Conservation (phyloP, 2,113 vertebrate genomes). For the Lagopus muta region DNA sequence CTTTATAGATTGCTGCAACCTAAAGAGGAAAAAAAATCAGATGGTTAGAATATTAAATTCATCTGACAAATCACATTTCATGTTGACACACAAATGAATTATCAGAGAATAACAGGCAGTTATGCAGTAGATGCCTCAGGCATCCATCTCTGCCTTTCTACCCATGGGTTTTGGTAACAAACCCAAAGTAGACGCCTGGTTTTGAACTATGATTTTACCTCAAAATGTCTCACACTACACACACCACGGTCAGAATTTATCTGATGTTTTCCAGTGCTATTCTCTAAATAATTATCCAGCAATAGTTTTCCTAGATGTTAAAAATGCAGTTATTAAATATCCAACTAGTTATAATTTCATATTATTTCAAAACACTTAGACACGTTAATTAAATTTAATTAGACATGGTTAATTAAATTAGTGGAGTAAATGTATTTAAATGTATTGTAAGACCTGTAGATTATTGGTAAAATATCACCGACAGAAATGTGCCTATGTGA, state of each 20-base stretch:
- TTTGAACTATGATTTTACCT: not conserved
- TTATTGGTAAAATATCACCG: not conserved
- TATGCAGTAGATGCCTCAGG: not conserved
- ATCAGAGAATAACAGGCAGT: not conserved
- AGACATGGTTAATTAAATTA: not conserved
- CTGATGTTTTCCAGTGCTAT: not conserved
- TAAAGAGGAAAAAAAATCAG: slow-evolving; percentile 70
- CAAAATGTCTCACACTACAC: not conserved
- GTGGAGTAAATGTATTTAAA: not conserved
- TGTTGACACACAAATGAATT: not conserved
- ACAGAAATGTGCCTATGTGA: not conserved
- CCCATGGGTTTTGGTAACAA: not conserved
- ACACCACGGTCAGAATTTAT: not conserved
- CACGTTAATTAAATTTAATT: not conserved
- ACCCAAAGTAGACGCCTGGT: not conserved
- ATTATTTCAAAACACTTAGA: not conserved
- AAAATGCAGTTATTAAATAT: not conserved
- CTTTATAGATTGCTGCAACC: slow-evolving; percentile 96
- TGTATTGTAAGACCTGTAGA: not conserved
- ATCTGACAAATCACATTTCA: not conserved
- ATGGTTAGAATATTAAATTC: not conserved
- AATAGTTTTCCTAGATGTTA: not conserved
- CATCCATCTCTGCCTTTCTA: not conserved
- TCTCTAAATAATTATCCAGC: not conserved
- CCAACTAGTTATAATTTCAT: not conserved